Conservation (phyloP, 2,797 vertebrate species). For the Peromyscus eremicus region DNA sequence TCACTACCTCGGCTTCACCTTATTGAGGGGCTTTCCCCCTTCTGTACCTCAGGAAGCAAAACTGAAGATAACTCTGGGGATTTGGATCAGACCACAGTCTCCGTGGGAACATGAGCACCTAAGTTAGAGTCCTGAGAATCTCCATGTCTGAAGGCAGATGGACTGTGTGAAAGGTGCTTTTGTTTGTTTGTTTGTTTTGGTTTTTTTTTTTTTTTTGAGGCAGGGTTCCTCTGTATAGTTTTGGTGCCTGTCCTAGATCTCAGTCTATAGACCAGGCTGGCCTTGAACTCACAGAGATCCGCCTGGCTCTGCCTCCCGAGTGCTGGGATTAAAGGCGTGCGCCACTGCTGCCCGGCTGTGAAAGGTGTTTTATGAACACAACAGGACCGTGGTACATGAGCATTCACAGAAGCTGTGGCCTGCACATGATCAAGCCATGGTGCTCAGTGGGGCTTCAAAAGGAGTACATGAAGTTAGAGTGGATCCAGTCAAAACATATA, state of each 20-base stretch:
- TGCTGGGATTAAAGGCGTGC: no score
- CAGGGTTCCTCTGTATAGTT: no score
- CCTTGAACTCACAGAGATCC: no score
- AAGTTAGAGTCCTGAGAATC: background rate
- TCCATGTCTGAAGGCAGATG: background rate
- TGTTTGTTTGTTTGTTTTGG: no score
- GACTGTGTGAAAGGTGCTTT: background rate
- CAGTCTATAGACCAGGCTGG: no score
- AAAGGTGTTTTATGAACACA: background rate
- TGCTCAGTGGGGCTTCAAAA: background rate
- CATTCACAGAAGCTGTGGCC: background rate
- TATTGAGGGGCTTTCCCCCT: background rate
- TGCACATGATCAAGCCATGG: background rate
- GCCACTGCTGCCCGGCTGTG: no score
- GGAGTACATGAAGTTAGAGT: background rate
- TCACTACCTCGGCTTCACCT: background rate
- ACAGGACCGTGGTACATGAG: background rate
- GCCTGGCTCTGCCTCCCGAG: no score
- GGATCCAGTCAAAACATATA: background rate
- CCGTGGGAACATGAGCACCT: background rate
- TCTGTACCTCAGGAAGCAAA: background rate
- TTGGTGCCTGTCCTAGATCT: no score
- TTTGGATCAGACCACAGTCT: no score
- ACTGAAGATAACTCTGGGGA: background rate
- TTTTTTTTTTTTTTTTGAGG: no score